These are phyloP conservation scores for Drosophila miranda DNA, from an alignment of 1,140 invertebrate genomes.

Conservation along the genomic window DNA sequence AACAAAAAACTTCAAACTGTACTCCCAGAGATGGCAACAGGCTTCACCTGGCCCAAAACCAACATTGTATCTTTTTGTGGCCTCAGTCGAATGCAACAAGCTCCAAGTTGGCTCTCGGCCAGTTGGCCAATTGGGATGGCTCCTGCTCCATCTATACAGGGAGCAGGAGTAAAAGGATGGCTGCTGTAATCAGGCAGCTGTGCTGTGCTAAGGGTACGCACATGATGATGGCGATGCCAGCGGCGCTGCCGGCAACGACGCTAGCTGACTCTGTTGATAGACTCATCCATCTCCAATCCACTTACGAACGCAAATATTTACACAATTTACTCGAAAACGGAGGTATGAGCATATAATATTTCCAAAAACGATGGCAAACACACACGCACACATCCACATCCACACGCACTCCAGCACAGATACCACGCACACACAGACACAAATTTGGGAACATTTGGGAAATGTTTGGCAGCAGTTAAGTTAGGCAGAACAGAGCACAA, in stretches of 20 bases:
- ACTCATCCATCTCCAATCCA: slow-evolving; percentile 82
- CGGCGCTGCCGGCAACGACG: slow-evolving; percentile 41
- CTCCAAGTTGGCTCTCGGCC: slow-evolving; percentile 15
- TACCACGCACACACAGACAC: neutral
- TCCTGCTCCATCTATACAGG: neutral
- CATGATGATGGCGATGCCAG: slow-evolving; percentile 57
- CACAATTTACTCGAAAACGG: slow-evolving; percentile 82
- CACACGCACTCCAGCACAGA: slow-evolving; percentile 28
- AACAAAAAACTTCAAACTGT: neutral
- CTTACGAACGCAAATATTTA: slow-evolving; percentile 82
- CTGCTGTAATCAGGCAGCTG: slow-evolving; percentile 48
- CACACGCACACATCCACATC: slow-evolving; percentile 47
- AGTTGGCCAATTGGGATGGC: neutral
- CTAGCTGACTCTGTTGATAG: slow-evolving; percentile 75
- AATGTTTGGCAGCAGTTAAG: slow-evolving; percentile 76
- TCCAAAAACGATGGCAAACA: slow-evolving; percentile 81
- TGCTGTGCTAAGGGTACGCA: slow-evolving; percentile 37
- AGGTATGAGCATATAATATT: slow-evolving; percentile 83
- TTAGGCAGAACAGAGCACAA: slow-evolving; percentile 72
- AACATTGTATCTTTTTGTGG: neutral
- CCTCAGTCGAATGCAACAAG: slow-evolving; percentile 26
- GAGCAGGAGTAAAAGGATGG: slow-evolving; percentile 11
- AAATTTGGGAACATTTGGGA: slow-evolving; percentile 9
- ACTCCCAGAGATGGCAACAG: too few relatives aligned
- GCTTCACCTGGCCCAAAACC: neutral